Evolutionary conservation across 1,140 invertebrate species (phyloP).

Genomic region (Plutomurus gul): DNA sequence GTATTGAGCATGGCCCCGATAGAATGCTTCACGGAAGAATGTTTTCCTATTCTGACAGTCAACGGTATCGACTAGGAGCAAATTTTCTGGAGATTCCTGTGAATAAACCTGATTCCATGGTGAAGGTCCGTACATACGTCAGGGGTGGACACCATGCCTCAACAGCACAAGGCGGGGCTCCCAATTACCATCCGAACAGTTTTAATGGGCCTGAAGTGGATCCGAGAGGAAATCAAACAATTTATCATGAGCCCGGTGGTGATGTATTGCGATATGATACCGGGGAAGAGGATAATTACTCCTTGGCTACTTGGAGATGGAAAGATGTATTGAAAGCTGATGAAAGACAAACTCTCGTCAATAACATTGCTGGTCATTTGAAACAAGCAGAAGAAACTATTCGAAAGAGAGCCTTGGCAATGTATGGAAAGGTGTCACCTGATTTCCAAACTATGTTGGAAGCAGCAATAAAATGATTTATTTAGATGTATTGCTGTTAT

Average conservation of each 20-base stretch:
- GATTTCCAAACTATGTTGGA: neutral
- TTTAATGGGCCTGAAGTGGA: slow-evolving; percentile 61
- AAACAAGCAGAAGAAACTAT: neutral
- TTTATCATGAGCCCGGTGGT: slow-evolving; percentile 35
- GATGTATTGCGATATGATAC: slow-evolving; percentile 6
- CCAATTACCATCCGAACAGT: slow-evolving; percentile 70
- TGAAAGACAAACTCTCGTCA: neutral
- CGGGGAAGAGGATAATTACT: slow-evolving; percentile 25
- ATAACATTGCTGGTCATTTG: slow-evolving; percentile 5
- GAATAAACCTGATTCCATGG: slow-evolving; percentile 63
- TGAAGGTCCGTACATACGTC: slow-evolving; percentile 61
- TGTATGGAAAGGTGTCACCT: neutral
- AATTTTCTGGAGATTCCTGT: slow-evolving; percentile 70
- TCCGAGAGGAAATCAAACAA: slow-evolving; percentile 27
- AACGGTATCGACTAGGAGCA: slow-evolving; percentile 67
- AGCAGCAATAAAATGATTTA: neutral
- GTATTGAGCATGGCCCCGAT: slow-evolving; percentile 65
- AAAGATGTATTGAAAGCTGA: neutral
- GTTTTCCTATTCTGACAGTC: slow-evolving; percentile 69
- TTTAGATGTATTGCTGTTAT: neutral
- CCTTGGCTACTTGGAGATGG: neutral
- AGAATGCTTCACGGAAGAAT: slow-evolving; percentile 70
- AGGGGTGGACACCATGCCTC: slow-evolving; percentile 65
- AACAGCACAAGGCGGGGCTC: slow-evolving; percentile 58
- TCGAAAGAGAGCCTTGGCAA: neutral